Percentiles rank a stretch among this genome's conserved stretches.
phyloP scores from a whole-genome alignment of 2,888 invertebrate species.

The Aphodius sticticus region DNA sequence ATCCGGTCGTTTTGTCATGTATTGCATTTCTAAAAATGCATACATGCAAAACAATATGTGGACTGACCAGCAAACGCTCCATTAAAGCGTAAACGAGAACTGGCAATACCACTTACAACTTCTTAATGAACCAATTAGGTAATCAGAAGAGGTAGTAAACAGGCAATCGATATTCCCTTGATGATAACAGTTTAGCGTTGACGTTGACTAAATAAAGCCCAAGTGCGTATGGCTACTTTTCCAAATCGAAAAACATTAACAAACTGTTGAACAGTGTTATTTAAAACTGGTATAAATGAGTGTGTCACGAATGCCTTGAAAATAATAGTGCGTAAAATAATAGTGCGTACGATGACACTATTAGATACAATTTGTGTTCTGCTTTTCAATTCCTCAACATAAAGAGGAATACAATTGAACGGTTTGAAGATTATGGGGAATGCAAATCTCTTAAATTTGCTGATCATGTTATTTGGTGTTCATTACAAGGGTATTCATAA shows the following conservation, averaged over 20 bases:
- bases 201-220: constrained; percentile 37
- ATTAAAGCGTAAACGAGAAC: no score
- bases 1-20: no score
- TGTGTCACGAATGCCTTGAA: constrained; percentile 16
- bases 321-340: no score
- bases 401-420: no score
- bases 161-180: constrained; percentile 26
- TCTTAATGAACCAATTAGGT: background rate
- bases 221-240: constrained; percentile 36
- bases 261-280: constrained; percentile 30
- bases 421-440: no score
- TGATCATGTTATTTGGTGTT: background rate
- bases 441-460: no score
- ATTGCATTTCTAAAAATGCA: no score
- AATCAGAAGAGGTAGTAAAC: no score
- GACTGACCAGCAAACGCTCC: no score
- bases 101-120: background rate
- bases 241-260: constrained; percentile 34
- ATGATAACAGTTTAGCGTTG: constrained; percentile 37
- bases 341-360: background rate
- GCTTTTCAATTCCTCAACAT: no score
- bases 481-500: background rate
- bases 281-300: constrained; percentile 33
- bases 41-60: no score
- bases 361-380: no score